A percentile compares a stretch with the other conserved stretches of the same genome.
Evolutionary conservation across 2,113 vertebrate species (phyloP).

Genomic region (Pelecanoides urinatrix): DNA sequence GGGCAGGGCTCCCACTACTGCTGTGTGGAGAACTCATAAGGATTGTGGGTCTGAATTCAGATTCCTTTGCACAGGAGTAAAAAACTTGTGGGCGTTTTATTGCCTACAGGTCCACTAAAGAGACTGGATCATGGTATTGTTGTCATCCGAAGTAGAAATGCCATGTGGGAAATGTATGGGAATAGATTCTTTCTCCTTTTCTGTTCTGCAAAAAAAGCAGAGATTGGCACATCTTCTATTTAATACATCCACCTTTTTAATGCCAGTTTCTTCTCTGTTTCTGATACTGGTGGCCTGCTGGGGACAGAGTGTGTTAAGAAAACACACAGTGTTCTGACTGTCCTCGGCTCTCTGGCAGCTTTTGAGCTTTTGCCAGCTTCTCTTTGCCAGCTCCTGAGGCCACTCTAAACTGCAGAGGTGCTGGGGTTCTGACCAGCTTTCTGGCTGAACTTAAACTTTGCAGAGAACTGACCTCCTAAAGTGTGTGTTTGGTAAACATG

Average conservation of each 20-base stretch:
- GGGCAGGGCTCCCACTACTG: not conserved
- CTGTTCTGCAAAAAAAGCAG: not conserved
- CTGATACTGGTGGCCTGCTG: not conserved
- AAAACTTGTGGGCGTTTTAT: not conserved
- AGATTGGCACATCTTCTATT: not conserved
- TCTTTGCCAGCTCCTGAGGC: not conserved
- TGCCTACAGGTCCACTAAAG: not conserved
- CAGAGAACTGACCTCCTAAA: not conserved
- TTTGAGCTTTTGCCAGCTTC: constrained; percentile 5
- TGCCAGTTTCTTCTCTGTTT: not conserved
- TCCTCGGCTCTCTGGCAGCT: not conserved
- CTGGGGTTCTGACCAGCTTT: not conserved
- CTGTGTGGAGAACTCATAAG: not conserved
- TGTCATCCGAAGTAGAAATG: not conserved
- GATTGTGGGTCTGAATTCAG: not conserved
- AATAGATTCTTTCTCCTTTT: not conserved
- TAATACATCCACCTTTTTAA: not conserved
- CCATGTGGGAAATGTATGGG: not conserved
- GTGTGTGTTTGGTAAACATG: not conserved
- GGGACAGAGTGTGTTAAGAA: not conserved
- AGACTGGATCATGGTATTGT: not conserved
- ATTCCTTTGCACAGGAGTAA: not conserved
- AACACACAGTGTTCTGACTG: constrained; percentile 15
- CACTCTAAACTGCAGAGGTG: not conserved
- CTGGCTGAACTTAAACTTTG: not conserved